A percentile compares a stretch with the other conserved stretches of the same genome.
Evolutionary conservation across 2,797 vertebrate genomes (phyloP).

Genomic region (Helostoma temminkii): DNA sequence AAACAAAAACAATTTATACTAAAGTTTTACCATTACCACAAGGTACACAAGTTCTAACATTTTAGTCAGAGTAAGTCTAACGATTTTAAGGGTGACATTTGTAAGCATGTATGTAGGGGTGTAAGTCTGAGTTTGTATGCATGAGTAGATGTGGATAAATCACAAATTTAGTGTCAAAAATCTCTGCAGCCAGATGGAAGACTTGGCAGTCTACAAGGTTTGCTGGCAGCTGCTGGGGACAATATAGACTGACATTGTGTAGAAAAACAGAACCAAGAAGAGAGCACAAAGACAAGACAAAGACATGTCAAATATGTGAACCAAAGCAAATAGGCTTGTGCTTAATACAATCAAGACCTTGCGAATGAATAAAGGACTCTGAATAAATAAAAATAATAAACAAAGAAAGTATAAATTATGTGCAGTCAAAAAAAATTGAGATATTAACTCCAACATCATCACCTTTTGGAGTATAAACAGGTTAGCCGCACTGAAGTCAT

Average conservation of each 20-base stretch:
- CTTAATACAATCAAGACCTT: slow-evolving; percentile 54
- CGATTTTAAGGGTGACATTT: neutral
- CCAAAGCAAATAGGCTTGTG: slow-evolving; percentile 55
- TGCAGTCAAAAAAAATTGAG: slow-evolving; percentile 18
- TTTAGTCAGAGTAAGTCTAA: too few relatives aligned
- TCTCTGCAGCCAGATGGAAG: slow-evolving; percentile 40
- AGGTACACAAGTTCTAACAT: too few relatives aligned
- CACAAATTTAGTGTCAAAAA: slow-evolving; percentile 18
- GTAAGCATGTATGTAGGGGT: neutral
- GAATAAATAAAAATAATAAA: slow-evolving; percentile 7
- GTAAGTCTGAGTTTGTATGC: neutral
- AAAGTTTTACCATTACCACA: too few relatives aligned
- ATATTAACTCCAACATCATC: slow-evolving; percentile 1
- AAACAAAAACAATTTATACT: too few relatives aligned
- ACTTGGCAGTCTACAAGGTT: slow-evolving; percentile 40
- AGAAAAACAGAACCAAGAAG: slow-evolving; percentile 52
- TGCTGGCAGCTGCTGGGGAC: slow-evolving; percentile 23
- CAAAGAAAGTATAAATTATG: slow-evolving; percentile 5
- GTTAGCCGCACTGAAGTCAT: slow-evolving; percentile 7
- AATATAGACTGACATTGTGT: slow-evolving; percentile 33
- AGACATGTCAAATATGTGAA: slow-evolving; percentile 50
- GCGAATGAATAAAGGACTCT: slow-evolving; percentile 29
- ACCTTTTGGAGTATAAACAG: slow-evolving; percentile 15
- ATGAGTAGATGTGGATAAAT: slow-evolving; percentile 4
- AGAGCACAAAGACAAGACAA: slow-evolving; percentile 49